phyloP scores from a whole-genome alignment of 2,888 invertebrate genomes.

The Rotaria sp. region DNA sequence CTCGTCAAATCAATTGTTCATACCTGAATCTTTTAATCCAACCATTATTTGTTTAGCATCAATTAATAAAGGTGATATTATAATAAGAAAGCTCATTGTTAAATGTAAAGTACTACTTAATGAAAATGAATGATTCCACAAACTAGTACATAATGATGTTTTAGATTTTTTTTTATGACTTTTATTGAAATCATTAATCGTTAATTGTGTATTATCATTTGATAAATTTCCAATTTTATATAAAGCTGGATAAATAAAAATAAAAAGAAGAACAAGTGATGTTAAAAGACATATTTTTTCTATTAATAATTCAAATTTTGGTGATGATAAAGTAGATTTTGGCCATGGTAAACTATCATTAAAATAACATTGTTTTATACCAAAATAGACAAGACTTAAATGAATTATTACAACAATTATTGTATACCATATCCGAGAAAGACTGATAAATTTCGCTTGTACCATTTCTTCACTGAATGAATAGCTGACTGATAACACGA shows the following conservation, averaged over 20 bases:
- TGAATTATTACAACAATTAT: background rate
- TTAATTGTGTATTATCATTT: constrained; percentile 8
- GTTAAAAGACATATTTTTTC: background rate
- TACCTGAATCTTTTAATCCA: constrained; percentile 24
- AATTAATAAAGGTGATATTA: background rate
- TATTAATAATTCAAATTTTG: constrained; percentile 27
- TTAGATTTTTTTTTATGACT: background rate
- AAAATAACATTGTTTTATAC: background rate
- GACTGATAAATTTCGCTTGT: background rate
- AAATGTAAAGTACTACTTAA: constrained; percentile 21
- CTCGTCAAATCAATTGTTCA: too few species aligned
- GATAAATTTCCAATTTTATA: background rate
- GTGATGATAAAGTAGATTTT: background rate
- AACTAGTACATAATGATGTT: background rate
- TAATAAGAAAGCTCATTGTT: background rate
- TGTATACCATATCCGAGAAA: constrained; percentile 9
- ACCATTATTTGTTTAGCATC: constrained; percentile 17
- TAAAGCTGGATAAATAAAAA: background rate
- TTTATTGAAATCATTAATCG: background rate
- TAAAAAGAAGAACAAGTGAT: background rate
- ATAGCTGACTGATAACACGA: background rate
- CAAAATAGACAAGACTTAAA: background rate
- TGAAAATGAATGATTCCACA: constrained; percentile 16
- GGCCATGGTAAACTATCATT: background rate
- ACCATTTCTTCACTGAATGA: background rate